phyloP scores from a whole-genome alignment of 1,140 invertebrate genomes.

The Zophobas morio region DNA sequence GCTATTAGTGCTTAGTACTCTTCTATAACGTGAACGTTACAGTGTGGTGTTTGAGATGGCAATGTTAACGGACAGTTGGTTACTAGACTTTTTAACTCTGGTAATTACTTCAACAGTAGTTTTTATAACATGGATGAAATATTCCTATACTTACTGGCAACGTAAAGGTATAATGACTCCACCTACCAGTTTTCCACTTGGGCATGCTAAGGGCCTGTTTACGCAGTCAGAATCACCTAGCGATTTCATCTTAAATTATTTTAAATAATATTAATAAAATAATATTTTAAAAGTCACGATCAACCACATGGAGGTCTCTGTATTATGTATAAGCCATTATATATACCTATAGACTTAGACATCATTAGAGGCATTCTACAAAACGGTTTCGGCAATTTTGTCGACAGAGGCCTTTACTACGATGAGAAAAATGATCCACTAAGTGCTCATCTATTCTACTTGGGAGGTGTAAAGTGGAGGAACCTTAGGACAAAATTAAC shows the following conservation, averaged over 20 bases:
- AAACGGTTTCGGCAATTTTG: constrained; percentile 69
- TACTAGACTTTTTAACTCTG: background rate
- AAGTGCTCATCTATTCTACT: constrained; percentile 68
- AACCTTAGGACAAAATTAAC: constrained; percentile 66
- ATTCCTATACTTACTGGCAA: constrained; percentile 49
- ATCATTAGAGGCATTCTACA: constrained; percentile 61
- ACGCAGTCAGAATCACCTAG: constrained; percentile 29
- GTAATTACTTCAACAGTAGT: background rate
- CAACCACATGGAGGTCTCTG: constrained; percentile 44
- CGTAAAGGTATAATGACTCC: constrained; percentile 33
- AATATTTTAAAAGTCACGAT: constrained; percentile 47
- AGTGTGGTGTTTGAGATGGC: background rate
- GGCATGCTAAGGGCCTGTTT: constrained; percentile 45
- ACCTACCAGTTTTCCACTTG: constrained; percentile 50
- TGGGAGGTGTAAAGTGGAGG: constrained; percentile 69
- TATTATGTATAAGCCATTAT: constrained; percentile 43
- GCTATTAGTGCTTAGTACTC: too few species aligned
- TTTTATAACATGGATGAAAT: background rate
- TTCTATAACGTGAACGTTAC: too few species aligned
- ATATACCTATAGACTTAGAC: constrained; percentile 65
- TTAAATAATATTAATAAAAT: too few species aligned
- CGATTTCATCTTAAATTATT: constrained; percentile 48
- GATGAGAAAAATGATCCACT: constrained; percentile 69
- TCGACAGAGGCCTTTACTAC: constrained; percentile 65
- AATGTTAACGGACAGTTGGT: background rate